phyloP scores from a whole-genome alignment of 2,888 invertebrate genomes.

The Dorcus hopei region DNA sequence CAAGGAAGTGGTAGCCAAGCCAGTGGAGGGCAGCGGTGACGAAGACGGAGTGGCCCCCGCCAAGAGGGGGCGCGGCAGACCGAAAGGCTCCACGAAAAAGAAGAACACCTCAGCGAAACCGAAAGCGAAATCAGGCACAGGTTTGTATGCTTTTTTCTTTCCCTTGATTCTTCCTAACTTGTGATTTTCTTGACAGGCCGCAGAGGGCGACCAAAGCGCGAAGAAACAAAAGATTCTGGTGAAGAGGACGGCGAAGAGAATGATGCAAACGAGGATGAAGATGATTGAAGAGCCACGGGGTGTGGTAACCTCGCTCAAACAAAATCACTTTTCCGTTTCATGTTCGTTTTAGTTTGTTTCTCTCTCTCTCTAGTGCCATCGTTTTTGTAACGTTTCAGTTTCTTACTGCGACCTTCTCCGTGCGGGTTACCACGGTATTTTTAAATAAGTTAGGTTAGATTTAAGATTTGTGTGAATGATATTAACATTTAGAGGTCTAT shows the following conservation, averaged over 20 bases:
- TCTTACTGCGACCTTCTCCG: not conserved
- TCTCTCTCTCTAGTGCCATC: not conserved
- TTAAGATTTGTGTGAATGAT: not conserved
- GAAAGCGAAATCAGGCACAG: conserved; percentile 40
- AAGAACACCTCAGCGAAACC: conserved; percentile 44
- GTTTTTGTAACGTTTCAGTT: not conserved
- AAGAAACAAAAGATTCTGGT: conserved; percentile 42
- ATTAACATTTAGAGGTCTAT: not conserved
- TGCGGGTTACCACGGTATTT: not conserved
- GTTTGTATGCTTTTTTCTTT: conserved; percentile 6
- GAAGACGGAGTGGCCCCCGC: conserved; percentile 45
- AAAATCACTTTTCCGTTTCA: not conserved
- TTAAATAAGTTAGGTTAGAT: not conserved
- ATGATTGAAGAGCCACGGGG: conserved; percentile 32
- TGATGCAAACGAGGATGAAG: conserved; percentile 41
- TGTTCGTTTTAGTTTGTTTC: not conserved
- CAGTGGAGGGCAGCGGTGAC: conserved; percentile 29
- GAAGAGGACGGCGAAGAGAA: conserved; percentile 50
- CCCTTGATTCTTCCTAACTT: not conserved
- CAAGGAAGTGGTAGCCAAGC: conserved; percentile 24
- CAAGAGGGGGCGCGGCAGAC: conserved; percentile 56
- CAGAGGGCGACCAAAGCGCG: conserved; percentile 51
- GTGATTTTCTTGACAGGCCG: conserved; percentile 26
- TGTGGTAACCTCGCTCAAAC: not conserved
- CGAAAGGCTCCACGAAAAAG: conserved; percentile 56